A percentile compares a stretch with the other conserved stretches of the same genome.
phyloP scores from a whole-genome alignment of 2,888 invertebrate species.

The Diaphora mendica region DNA sequence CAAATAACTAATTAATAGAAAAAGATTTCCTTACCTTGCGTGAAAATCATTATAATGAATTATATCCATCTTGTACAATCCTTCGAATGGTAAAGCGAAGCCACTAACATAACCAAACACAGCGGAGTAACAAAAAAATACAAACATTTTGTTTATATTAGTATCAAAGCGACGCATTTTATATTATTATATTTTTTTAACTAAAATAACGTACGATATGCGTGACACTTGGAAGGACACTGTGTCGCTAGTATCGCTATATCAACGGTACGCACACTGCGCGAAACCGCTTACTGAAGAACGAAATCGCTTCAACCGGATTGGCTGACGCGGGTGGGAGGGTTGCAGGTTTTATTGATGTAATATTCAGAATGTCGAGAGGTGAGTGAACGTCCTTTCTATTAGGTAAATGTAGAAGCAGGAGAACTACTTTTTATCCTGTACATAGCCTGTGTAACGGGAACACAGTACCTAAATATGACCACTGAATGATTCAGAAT shows the following conservation, averaged over 20 bases:
- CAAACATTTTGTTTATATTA: slow-evolving; percentile 34
- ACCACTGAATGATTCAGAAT: background rate
- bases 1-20: background rate
- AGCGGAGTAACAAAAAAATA: slow-evolving; percentile 24
- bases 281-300: background rate
- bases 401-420: background rate
- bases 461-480: background rate
- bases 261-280: background rate
- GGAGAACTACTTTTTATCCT: background rate
- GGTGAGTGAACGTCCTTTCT: background rate
- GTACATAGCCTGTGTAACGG: background rate
- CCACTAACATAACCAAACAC: slow-evolving; percentile 48
- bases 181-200: slow-evolving; percentile 13
- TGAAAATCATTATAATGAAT: slow-evolving; percentile 87
- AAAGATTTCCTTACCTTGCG: slow-evolving; percentile 76
- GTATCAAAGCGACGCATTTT: slow-evolving; percentile 2
- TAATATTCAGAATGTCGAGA: slow-evolving; percentile 26
- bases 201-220: slow-evolving; percentile 20
- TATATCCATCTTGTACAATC: slow-evolving; percentile 84
- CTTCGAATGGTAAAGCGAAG: slow-evolving; percentile 71
- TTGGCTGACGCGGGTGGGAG: background rate
- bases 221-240: background rate
- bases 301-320: background rate
- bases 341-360: slow-evolving; percentile 37
- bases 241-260: background rate